Base-by-base conservation (phyloP, 2,113 vertebrate species). In the Takifugu bimaculatus region DNA sequence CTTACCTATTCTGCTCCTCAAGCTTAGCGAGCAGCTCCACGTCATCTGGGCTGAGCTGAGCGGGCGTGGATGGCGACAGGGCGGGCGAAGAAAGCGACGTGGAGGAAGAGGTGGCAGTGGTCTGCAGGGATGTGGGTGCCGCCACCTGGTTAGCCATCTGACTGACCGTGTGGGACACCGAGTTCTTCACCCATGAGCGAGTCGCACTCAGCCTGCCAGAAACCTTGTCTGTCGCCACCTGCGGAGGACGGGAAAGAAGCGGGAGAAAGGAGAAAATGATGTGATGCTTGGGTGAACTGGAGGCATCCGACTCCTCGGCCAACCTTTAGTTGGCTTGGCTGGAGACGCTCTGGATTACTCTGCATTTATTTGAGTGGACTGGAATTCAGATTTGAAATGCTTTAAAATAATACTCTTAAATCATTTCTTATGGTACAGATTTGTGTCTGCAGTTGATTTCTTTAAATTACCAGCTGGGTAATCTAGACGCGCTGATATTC, bases 111-210 rank as follows among this genome's bases (percentile, higher is more conserved):
- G 82, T 71, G 39, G 80, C 48, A 13, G 87, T 91, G 82, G 95
- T 97, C 79, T 94, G 94, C 67, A 97, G 86, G 20, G 91, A 90
- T 13, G 93, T 96, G 73, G 95, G 92, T 62, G 95, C 91, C 81
- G 94, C 95, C 93, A 98, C 96, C 93, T 98, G 95, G 88, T 96
- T 98, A 94, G 97, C 96, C 97, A 99, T 99, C 93, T 98, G 97
- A 93, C 93, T 97, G 94, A 98, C 96, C 68, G 94, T 96, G 75
- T 94, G 93, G 5, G 95, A 96, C 45, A 98, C 94, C 0, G 97
- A 98, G 93, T 94, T 98, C 95, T 96, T 98, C 85, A 99, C 95
- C 97, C 97, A 99, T 99, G 96, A 95, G 95, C 98, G 93, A 94
- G 97, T 99, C 88, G 97, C 98, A 93, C 95, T 98, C 93, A 99